Base-by-base conservation (phyloP, 2,888 invertebrate genomes). In the Nomada lathburiana region DNA sequence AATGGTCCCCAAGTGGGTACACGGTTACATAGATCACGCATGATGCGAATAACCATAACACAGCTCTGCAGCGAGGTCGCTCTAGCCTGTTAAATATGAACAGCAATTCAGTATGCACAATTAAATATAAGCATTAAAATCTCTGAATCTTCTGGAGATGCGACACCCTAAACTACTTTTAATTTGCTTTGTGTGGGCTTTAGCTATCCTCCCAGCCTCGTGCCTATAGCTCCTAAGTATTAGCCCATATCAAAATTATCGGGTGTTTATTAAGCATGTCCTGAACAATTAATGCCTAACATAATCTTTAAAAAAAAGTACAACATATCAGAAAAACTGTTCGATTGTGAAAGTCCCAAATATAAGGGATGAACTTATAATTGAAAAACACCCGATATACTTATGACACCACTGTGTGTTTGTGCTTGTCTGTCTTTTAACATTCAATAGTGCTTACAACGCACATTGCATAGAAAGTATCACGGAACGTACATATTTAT, bases 11-110 rank as follows among this genome's bases (percentile, higher is more conserved):
- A 99, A 80, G 98, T 98, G 86, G 98, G 98, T 80, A 98, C 97
- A 91, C 99, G 96, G 93, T 97, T 97, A 94, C 99, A 98, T 80
- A 99, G 96, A 95, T 99, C 99, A 89, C 99, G 96, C 94, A 99
- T 95, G 92, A 99, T 97, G 87, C 99, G 96, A 93, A 99, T 98
- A 92, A 99, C 97, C 95, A 99, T 97, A 84, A 99, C 98, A 94
- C 99, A 99, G 89, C 98, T 98, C 94, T 98, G 98, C 93, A 99
- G 96, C 88, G 98, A 97, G 91, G 98, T 97, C 87, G 98, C 99
- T 95, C 98, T 98, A 96, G 99, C 99, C 98, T 98, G 95, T 91
- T 94, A 93, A 92, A 90, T 89, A 87, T 76, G 83, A 90, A 87
- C 78, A 82, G 59, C 80, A 84, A 63, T 73, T 88, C 13, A 88